phyloP scores from a whole-genome alignment of 2,113 vertebrate species.

The Erythrolamprus reginae region DNA sequence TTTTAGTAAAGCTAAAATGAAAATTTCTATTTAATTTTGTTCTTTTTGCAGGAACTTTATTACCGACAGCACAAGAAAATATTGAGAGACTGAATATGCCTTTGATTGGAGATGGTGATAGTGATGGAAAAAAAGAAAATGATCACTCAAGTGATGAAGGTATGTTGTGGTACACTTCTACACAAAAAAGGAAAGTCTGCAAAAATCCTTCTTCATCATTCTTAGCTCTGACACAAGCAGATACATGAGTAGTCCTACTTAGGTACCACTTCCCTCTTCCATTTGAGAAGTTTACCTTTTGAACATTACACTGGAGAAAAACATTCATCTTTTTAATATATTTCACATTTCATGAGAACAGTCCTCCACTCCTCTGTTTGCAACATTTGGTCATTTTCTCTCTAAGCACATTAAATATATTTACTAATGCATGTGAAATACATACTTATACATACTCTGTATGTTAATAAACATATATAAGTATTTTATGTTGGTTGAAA shows the following conservation, averaged over 20 bases:
- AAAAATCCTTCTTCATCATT: not conserved
- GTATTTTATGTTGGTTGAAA: not conserved
- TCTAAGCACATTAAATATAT: no score
- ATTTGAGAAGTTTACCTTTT: not conserved
- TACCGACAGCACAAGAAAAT: slow-evolving; percentile 28
- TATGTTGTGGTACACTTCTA: not conserved
- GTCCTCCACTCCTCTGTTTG: no score
- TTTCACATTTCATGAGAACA: no score
- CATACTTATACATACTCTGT: no score
- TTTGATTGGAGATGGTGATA: slow-evolving; percentile 54
- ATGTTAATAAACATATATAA: no score
- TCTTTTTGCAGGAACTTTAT: slow-evolving; percentile 42
- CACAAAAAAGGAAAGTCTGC: not conserved
- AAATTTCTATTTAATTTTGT: slow-evolving; percentile 18
- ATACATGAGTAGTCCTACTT: not conserved
- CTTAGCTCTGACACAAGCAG: not conserved
- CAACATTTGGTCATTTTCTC: not conserved
- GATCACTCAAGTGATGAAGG: slow-evolving; percentile 22
- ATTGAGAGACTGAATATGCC: slow-evolving; percentile 61
- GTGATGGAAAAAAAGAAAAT: not conserved
- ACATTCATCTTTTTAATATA: not conserved
- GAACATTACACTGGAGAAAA: not conserved
- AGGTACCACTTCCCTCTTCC: not conserved
- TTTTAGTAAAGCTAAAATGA: not conserved
- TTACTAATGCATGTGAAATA: not conserved